Evolutionary conservation across 2,113 vertebrate genomes (phyloP).

Genomic region (Xiphias gladius): DNA sequence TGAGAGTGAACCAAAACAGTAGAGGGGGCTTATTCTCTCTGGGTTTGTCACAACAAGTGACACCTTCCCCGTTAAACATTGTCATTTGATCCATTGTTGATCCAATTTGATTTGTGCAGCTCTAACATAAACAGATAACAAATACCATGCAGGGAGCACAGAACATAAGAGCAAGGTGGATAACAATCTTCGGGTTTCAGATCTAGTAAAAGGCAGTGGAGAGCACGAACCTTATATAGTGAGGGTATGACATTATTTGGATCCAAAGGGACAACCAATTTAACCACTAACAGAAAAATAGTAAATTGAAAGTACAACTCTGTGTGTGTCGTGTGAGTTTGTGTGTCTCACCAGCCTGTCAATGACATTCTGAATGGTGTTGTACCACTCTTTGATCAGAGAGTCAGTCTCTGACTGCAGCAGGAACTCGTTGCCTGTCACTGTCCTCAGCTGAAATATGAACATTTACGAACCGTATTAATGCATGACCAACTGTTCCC

Average conservation of each 20-base stretch:
- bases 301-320: not conserved
- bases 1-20: too few species aligned
- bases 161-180: not conserved
- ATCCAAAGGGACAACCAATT: not conserved
- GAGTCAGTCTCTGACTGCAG: slow-evolving; percentile 91
- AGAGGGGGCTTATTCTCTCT: too few species aligned
- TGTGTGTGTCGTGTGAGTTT: slow-evolving; percentile 9
- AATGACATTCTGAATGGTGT: slow-evolving; percentile 88
- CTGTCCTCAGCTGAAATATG: slow-evolving; percentile 87
- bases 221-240: not conserved
- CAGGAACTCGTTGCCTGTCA: slow-evolving; percentile 93
- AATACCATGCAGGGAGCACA: not conserved
- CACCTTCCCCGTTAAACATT: too few species aligned
- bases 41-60: too few species aligned
- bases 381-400: slow-evolving; percentile 90
- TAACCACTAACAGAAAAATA: slow-evolving; percentile 10
- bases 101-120: too few species aligned
- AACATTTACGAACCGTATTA: not conserved
- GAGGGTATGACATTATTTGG: not conserved
- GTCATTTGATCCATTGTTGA: too few species aligned
- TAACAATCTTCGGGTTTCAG: rapidly evolving
- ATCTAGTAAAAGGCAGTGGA: too few species aligned
- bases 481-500: rapidly evolving
- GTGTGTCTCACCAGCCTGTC: slow-evolving; percentile 86
- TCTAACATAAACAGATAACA: too few species aligned